phyloP scores from a whole-genome alignment of 2,113 vertebrate genomes.

The Triplophysa tibetana region DNA sequence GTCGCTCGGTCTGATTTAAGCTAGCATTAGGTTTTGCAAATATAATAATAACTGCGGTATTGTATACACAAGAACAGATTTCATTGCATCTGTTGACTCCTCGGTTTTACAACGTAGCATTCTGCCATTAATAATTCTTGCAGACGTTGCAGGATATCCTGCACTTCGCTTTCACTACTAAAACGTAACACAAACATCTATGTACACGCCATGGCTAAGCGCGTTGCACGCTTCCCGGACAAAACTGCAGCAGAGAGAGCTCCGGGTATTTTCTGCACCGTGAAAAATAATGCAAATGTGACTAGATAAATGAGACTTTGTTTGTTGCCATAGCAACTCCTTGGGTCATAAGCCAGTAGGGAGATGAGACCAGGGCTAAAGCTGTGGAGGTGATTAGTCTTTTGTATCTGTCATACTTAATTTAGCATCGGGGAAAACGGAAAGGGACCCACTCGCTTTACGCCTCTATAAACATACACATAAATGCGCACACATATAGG shows the following conservation, averaged over 20 bases:
- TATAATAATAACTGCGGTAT: constrained; percentile 32
- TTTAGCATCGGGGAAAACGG: constrained; percentile 72
- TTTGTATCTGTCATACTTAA: constrained; percentile 90
- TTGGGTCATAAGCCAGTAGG: constrained; percentile 83
- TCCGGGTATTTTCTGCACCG: constrained; percentile 45
- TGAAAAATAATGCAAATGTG: constrained; percentile 67
- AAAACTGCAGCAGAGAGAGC: constrained; percentile 31
- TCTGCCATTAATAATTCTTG: constrained; percentile 27
- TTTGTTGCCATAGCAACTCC: constrained; percentile 86
- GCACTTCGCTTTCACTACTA: not conserved
- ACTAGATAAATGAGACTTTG: constrained; percentile 87
- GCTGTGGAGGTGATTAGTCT: constrained; percentile 86
- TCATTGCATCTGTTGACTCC: constrained; percentile 45
- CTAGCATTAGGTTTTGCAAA: constrained; percentile 23
- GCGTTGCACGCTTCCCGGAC: constrained; percentile 14
- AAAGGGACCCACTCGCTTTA: constrained; percentile 27
- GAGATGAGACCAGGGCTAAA: constrained; percentile 83
- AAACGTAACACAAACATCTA: constrained; percentile 1
- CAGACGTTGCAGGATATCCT: constrained; percentile 12
- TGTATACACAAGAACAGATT: constrained; percentile 58
- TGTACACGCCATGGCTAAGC: constrained; percentile 29
- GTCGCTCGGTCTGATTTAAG: constrained; percentile 49
- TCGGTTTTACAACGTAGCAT: constrained; percentile 6
- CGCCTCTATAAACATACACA: constrained; percentile 43
- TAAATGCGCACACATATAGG: constrained; percentile 9